Evolutionary conservation across 1,140 invertebrate genomes (phyloP), one percentile per base, ranked within the genome.

Genomic region (Zophobas atratus): DNA sequence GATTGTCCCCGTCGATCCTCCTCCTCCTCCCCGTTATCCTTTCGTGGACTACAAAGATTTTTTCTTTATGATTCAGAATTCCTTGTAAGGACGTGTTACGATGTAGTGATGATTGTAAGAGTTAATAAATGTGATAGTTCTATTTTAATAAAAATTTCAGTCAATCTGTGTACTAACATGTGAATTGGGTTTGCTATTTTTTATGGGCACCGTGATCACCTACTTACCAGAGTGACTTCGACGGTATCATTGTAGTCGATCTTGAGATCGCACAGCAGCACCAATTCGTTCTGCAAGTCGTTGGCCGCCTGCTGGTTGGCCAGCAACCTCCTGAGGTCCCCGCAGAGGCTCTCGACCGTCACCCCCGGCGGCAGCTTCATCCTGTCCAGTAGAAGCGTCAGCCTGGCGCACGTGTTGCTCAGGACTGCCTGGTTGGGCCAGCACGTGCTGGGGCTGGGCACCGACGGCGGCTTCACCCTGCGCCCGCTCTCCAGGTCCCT

Each of bases 161-260:
- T 20, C 20, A 20, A 20, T 20, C 20, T 20, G 20, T 20, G 20
- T 20, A 20, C 20, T 20, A 20, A 20, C 20, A 20, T 20, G 20
- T 20, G 20, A 20, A 20, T 20, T 20, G 20, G 20, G 20, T 20
- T 20, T 20, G 20, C 20, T 20, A 0, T 20, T 20, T 20, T 20
- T 20, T 20, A 20, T 20, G 20, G 20, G 20, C 20, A 20, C 0
- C 20, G 20, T 20, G 20, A 20, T 20, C 20, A 20, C 0, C 20
- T 20, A 77, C 91, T 92, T 86, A 95, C 94, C 88, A 97, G 88
- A 8, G 95, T 95, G n/a, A 97, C 92, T 88, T 96, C 95, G 53
- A 97, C 89, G 1, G 94, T 94, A 82, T 96, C 94, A 82, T 94
- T 94, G 63, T 92, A 92, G 33, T 92, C 92, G 0, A 89, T 89